Evolutionary conservation across 2,888 invertebrate genomes (phyloP), one percentile per base, ranked within the genome.

Genomic region (Invenusta paracnida): DNA sequence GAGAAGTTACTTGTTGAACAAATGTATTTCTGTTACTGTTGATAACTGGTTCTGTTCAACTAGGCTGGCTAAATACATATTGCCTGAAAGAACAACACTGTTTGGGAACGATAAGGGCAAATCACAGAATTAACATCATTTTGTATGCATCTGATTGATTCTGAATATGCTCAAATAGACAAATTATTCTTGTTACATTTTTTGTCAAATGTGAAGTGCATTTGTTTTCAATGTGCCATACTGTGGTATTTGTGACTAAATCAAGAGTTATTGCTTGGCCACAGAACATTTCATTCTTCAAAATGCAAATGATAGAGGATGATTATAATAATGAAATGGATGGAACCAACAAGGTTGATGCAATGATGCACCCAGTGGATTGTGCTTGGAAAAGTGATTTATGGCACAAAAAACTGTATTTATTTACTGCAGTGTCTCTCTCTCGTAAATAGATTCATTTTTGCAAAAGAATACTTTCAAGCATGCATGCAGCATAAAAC

Each of bases 31-130:
- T 30, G 31, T 82, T 82, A 82, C 82, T 30, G 82, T 82, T 30
- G 82, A 82, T 82, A 82, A 82, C 82, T 82, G 82, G 82, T 82
- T 29, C 31, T 82, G 82, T 30, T 29, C 30, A 30, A 30, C 31
- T 30, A 82, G 82, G 31, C 82, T 82, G 82, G 29, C 82, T 13
- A 30, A 82, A 82, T 82, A 23, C 82, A 11, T 82, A 29, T 82
- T 82, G 23, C 17, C 82, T 82, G 29, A 30, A 30, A 23, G 31
- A 30, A 82, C 82, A 30, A 30, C 30, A 25, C 82, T 82, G 13
- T 27, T n/a, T 29, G 31, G 82, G 82, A 82, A 13, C 82, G 2
- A 30, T 29, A 11, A 27, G 82, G 27, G 23, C 23, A 30, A 82
- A 27, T 82, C 29, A 5, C 82, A 23, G 23, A 82, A 30, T 82